These are phyloP conservation scores for Pogoniulus pusillus DNA, from an alignment of 2,797 vertebrate species.

Conservation along the genomic window DNA sequence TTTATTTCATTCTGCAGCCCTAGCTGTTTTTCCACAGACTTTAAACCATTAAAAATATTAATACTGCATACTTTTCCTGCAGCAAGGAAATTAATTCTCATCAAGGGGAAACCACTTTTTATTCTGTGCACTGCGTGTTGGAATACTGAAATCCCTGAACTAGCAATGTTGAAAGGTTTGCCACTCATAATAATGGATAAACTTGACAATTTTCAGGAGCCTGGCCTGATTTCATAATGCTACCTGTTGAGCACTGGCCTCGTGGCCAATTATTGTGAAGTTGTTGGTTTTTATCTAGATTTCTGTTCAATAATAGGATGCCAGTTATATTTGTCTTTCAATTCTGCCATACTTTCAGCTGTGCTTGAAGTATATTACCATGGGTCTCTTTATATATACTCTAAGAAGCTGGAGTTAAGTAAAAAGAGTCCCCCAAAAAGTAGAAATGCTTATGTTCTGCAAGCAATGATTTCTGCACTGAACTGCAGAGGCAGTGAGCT, in stretches of 20 bases:
- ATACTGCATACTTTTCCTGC: neutral
- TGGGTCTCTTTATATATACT: neutral
- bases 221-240: neutral
- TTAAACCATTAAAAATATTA: neutral
- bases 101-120: neutral
- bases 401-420: neutral
- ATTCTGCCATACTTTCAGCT: no score
- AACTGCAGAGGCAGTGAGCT: neutral
- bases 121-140: neutral
- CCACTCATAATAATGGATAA: slow-evolving; percentile 20
- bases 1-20: neutral
- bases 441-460: neutral
- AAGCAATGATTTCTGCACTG: neutral
- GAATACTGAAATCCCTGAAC: neutral
- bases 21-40: slow-evolving; percentile 2
- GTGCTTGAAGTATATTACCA: neutral
- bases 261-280: no score
- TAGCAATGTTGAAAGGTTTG: neutral
- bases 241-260: neutral
- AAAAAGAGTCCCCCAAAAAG: neutral
- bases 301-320: neutral
- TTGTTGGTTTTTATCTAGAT: neutral
- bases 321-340: neutral
- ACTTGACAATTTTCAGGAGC: neutral
- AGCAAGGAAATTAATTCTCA: slow-evolving; percentile 30